Evolutionary conservation across 2,113 vertebrate genomes (phyloP), one percentile per base, ranked within the genome.

Genomic region (Romanogobio albipinnatus): DNA sequence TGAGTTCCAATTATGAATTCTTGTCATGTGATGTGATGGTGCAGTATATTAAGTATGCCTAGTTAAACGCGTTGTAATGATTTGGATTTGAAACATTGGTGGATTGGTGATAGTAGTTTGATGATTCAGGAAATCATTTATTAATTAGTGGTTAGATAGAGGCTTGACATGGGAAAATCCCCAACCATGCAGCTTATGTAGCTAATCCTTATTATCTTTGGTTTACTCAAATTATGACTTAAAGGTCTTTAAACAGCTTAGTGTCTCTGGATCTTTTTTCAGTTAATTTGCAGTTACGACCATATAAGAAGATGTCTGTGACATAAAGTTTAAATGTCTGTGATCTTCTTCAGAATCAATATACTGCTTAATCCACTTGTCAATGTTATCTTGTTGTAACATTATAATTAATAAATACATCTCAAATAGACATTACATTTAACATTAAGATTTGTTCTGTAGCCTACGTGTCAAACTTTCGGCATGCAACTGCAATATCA

Each of bases 111-210:
- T 5, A 9, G 19, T n/a, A 24, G 10, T 19, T 71, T 79, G 5
- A 26, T 29, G 47, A 68, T 9, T 22, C 10, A 22, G 19, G 15
- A 61, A 73, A 26, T 33, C 0, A 51, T 79, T 13, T 66, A 81
- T 29, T 85, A 80, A 80, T 85, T 81, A 80, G 9, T 80, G 56
- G 33, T 33, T 73, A 80, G 68, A 43, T 22, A 29, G 33, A 78
- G 3, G 10, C 1, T 24, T 74, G 51, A 24, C n/a, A 24, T 36
- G 17, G 22, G 43, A 39, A 73, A 79, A 79, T 79, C 83, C 83
- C 13, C 9, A 66, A 39, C 61, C 56, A 79, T 85, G 47, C 26
- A 24, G 10, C 14, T 79, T 24, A 73, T 22, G 58, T 43, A 51
- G 62, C 71, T 76, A 61, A 61, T 73, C 39, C 39, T 73, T 61